phyloP scores from a whole-genome alignment of 2,888 invertebrate genomes.

The Pheosia tremula region DNA sequence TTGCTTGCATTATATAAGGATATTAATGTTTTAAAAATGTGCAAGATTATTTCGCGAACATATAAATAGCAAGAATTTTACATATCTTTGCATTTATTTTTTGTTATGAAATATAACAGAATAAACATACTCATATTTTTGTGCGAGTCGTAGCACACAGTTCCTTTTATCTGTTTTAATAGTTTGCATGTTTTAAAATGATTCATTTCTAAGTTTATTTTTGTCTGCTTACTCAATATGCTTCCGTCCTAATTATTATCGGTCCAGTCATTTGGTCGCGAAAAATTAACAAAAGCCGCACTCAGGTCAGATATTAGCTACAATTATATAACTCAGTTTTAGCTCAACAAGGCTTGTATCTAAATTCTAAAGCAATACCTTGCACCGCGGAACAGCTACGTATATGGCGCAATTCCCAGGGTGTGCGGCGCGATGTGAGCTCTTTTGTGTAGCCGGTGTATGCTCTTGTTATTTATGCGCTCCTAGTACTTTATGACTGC shows the following conservation, averaged over 20 bases:
- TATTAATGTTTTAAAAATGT: neutral
- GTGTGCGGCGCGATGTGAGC: neutral
- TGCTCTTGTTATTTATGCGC: slow-evolving; percentile 1
- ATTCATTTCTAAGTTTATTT: too few relatives aligned
- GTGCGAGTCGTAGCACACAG: too few relatives aligned
- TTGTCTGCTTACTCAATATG: neutral
- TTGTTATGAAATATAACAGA: neutral
- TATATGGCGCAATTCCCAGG: slow-evolving; percentile 2
- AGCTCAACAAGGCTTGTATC: neutral
- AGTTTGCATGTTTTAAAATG: too few relatives aligned
- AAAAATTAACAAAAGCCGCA: too few relatives aligned
- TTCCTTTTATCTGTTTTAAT: too few relatives aligned
- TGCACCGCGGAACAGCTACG: neutral
- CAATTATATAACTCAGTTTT: too few relatives aligned
- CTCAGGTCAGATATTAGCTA: too few relatives aligned
- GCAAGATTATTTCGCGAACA: neutral
- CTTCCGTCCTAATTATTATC: neutral
- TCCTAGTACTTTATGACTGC: slow-evolving; percentile 4
- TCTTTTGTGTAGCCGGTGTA: slow-evolving; percentile 1
- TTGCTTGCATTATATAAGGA: neutral
- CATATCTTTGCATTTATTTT: neutral
- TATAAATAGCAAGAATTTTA: neutral
- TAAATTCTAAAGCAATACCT: neutral
- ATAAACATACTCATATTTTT: too few relatives aligned
- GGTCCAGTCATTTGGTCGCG: too few relatives aligned